Percentiles rank a stretch among this genome's conserved stretches.
phyloP scores from a whole-genome alignment of 2,113 vertebrate genomes.

The Pan paniscus region DNA sequence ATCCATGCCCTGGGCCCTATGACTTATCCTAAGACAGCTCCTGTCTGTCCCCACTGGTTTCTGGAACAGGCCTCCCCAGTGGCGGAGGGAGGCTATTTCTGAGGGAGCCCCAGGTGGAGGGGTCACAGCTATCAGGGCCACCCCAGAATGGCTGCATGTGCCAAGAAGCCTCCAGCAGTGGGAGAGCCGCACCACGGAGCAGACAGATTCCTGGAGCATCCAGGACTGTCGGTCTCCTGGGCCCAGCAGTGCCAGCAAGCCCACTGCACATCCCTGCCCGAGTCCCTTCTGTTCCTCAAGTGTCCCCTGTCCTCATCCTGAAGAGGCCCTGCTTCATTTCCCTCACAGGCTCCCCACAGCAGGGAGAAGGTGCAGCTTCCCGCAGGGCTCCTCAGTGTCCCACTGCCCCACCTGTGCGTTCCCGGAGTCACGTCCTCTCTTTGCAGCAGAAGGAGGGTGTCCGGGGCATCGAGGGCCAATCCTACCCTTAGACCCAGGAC shows the following conservation, averaged over 20 bases:
- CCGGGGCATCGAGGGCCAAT: accelerated
- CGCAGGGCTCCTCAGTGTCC: neutral
- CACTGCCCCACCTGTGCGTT: neutral
- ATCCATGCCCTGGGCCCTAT: too few relatives aligned
- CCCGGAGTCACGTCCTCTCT: neutral
- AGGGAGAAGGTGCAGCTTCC: neutral
- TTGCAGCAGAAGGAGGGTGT: neutral
- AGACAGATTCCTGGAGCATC: neutral
- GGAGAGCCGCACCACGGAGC: neutral
- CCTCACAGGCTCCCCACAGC: accelerated
- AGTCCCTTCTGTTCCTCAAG: neutral
- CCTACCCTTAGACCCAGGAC: neutral
- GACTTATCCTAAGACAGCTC: neutral
- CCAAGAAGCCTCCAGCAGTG: neutral
- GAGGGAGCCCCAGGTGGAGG: neutral
- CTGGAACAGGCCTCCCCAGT: neutral
- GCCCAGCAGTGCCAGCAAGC: neutral
- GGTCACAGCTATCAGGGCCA: too few relatives aligned
- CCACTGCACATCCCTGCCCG: accelerated
- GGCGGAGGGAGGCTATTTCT: neutral
- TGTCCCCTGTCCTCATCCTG: too few relatives aligned
- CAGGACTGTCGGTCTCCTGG: neutral
- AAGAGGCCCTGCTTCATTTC: neutral
- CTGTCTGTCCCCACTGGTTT: neutral
- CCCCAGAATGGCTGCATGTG: accelerated